A percentile compares a stretch with the other conserved stretches of the same genome.
phyloP scores from a whole-genome alignment of 2,113 vertebrate genomes.

The Odobenus rosmarus region DNA sequence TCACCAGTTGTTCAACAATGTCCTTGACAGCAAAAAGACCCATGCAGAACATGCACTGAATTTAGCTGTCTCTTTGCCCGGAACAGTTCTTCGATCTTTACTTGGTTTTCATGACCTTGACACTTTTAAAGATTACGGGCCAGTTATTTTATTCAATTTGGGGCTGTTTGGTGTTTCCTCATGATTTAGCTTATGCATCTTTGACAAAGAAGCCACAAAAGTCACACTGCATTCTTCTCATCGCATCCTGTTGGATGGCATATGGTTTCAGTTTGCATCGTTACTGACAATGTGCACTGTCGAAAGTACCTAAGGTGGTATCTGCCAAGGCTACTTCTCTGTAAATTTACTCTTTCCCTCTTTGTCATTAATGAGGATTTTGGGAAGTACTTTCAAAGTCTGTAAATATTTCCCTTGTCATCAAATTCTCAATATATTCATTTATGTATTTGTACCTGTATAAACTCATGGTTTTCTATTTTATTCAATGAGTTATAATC shows the following conservation, averaged over 20 bases:
- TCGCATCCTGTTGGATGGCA: neutral
- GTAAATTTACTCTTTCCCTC: neutral
- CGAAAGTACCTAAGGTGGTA: too few species aligned
- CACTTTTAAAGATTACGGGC: neutral
- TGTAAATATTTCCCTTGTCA: neutral
- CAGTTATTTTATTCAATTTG: neutral
- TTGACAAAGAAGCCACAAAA: neutral
- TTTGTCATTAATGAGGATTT: neutral
- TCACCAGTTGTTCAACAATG: neutral
- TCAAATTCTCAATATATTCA: neutral
- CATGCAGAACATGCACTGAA: neutral
- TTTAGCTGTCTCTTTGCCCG: neutral
- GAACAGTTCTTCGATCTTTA: neutral
- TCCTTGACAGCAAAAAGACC: neutral
- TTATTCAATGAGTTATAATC: constrained; percentile 44
- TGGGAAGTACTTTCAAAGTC: neutral
- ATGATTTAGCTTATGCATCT: neutral
- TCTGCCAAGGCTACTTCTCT: neutral
- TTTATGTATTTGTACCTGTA: neutral
- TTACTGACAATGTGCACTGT: neutral
- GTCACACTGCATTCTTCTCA: neutral
- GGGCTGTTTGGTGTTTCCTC: neutral
- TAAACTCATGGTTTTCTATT: neutral
- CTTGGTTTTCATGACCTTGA: neutral
- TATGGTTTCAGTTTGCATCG: neutral